Base-by-base conservation (phyloP, 2,113 vertebrate genomes). In the Pedionomus torquatus region DNA sequence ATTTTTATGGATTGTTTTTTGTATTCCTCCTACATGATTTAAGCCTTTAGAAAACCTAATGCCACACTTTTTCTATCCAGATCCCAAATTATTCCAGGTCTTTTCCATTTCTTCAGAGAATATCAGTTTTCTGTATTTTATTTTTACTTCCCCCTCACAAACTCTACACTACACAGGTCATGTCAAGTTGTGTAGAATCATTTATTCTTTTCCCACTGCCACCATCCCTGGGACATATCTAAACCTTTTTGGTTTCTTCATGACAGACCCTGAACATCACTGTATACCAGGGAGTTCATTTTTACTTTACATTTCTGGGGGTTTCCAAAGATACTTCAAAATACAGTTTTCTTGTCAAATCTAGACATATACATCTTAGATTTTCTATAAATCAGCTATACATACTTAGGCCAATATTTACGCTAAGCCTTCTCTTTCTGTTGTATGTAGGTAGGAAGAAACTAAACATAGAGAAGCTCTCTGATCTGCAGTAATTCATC, bases 401-500 rank as follows among this genome's bases (percentile, higher is more conserved):
- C 1, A 9, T 74, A 68, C 25, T 79, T 68, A 70, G 37, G 28
- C 17, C 37, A 74, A 57, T 9, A 11, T 90, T 93, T 88, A 68
- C 55, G 26, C 12, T 85, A 87, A 89, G 8, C 4, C n/a, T 89
- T 87, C 44, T 19, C 33, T 41, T 86, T 88, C 37, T 91, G 12
- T 57, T 79, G 28, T 49, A 39, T 37, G 17, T 48, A 63, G 7
- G 25, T 48, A 72, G 33, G 49, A 87, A 81, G 25, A 66, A 96
- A 95, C 80, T 51, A 90, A 95, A 41, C n/a, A 72, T 2, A 81
- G 17, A 90, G 39, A 81, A 90, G 23, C 52, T 78, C 54, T 83
- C 58, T 48, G 48, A 78, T 93, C 82, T 94, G 33, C 51, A 51
- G n/a, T 12, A 74, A 83, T 68, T 79, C 48, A 78, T 87, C 83